phyloP scores from a whole-genome alignment of 64 coral and sea anemone species.

The Montipora capricornis region DNA sequence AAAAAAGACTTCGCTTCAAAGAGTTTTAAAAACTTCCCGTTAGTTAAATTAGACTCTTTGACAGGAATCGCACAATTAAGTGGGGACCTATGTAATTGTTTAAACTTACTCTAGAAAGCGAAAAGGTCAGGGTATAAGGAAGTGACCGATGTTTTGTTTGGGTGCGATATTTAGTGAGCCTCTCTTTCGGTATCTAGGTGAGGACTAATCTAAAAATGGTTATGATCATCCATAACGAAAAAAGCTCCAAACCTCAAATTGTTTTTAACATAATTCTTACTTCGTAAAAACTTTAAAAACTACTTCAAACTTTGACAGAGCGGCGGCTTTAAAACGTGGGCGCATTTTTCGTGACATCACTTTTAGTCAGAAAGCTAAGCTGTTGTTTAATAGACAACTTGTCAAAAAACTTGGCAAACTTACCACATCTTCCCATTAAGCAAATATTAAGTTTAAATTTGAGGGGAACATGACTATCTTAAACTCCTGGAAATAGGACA shows the following conservation, averaged over 20 bases:
- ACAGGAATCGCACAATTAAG: background rate
- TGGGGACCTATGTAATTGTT: background rate
- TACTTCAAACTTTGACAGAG: background rate
- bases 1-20: background rate
- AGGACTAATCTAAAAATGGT: background rate
- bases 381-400: background rate
- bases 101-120: background rate
- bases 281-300: background rate
- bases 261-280: background rate
- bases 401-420: too few relatives aligned
- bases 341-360: too few relatives aligned
- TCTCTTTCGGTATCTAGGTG: slow-evolving; percentile 13
- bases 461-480: too few relatives aligned
- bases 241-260: background rate
- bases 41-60: background rate
- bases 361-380: too few relatives aligned
- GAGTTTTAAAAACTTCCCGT: background rate
- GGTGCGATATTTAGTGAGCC: background rate
- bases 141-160: background rate
- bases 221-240: background rate
- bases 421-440: background rate
- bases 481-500: background rate
- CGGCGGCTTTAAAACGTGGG: too few relatives aligned
- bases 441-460: background rate
- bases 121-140: background rate